phyloP scores from a whole-genome alignment of 2,888 invertebrate species.

The Parapristionchus giblindavisi region DNA sequence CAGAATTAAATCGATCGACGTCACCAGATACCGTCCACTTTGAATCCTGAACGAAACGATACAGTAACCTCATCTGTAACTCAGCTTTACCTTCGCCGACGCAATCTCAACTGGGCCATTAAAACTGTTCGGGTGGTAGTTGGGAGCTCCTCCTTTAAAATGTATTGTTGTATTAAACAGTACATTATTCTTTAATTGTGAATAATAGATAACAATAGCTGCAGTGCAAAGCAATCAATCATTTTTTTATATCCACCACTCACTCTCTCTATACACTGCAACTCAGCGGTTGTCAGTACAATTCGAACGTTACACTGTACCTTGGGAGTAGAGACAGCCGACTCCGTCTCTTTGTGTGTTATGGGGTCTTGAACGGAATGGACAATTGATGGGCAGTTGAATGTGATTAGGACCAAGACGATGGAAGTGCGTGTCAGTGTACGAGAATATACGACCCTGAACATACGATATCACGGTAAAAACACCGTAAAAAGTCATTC shows the following conservation, averaged over 20 bases:
- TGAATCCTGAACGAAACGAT: conserved; percentile 56
- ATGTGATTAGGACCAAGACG: conserved; percentile 88
- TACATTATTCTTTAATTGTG: too few relatives aligned
- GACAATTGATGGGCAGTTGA: too few relatives aligned
- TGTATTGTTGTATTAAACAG: too few relatives aligned
- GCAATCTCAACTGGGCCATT: conserved; percentile 79
- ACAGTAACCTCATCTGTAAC: not conserved
- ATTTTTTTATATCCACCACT: too few relatives aligned
- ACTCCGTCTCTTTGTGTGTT: conserved; percentile 91
- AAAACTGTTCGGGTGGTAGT: conserved; percentile 96
- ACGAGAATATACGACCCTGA: conserved; percentile 72
- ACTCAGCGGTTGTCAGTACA: too few relatives aligned
- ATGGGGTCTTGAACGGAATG: too few relatives aligned
- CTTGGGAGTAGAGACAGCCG: conserved; percentile 81
- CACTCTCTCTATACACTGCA: too few relatives aligned
- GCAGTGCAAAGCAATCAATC: too few relatives aligned
- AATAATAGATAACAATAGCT: too few relatives aligned
- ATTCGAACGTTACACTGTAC: too few relatives aligned
- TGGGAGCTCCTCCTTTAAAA: conserved; percentile 80
- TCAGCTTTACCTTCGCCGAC: conserved; percentile 10
- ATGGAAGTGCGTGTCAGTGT: conserved; percentile 90
- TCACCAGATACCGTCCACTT: conserved; percentile 79
- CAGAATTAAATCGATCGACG: conserved; percentile 81
- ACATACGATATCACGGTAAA: not conserved
- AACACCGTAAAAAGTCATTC: conserved; percentile 14